Evolutionary conservation across 2,797 vertebrate genomes (phyloP).

Genomic region (Aselliscus stoliczkanus): DNA sequence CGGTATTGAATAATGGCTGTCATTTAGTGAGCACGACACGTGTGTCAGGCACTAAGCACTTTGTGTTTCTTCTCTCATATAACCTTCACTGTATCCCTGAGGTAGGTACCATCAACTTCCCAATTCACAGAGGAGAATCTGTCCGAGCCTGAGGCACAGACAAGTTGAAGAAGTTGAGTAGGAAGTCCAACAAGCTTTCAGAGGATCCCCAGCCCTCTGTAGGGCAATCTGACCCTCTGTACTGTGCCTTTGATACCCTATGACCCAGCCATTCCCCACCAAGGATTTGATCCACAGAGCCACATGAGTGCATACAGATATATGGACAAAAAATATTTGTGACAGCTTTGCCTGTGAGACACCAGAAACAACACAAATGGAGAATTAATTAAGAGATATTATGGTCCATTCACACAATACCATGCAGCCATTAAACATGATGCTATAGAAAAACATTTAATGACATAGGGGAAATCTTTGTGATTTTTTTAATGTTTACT

Average conservation of each 20-base stretch:
- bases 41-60: not conserved
- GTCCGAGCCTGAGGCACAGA: not conserved
- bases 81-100: not conserved
- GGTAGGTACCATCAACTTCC: not conserved
- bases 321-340: not conserved
- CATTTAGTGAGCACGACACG: not conserved
- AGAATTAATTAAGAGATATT: not conserved
- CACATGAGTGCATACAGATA: not conserved
- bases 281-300: not conserved
- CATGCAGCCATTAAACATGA: not conserved
- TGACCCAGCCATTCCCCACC: not conserved
- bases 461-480: not conserved
- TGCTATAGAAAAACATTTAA: conserved; percentile 15
- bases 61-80: not conserved
- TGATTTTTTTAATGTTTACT: not conserved
- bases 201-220: not conserved
- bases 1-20: not conserved
- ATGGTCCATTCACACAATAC: not conserved
- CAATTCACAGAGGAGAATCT: not conserved
- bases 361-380: not conserved
- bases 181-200: not conserved
- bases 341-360: not conserved
- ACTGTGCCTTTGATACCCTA: not conserved
- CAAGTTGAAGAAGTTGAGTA: not conserved
- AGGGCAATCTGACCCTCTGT: not conserved